phyloP scores from a whole-genome alignment of 2,888 invertebrate genomes.

The Chouioia cunea region DNA sequence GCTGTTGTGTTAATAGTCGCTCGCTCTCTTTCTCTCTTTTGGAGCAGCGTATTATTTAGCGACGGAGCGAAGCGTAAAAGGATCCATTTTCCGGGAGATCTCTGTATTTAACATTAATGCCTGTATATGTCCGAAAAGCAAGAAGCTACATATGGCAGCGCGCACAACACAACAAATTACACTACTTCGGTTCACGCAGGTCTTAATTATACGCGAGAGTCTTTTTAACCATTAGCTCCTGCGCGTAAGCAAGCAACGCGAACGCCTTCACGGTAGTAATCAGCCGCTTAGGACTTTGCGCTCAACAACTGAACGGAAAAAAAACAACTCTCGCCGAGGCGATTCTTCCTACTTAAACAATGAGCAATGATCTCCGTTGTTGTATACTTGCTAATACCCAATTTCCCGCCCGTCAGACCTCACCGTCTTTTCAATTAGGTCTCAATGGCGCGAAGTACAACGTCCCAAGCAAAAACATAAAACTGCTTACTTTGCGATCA shows the following conservation, averaged over 20 bases:
- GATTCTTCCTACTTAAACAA: slow-evolving; percentile 40
- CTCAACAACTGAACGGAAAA: slow-evolving; percentile 17
- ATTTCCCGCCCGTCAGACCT: slow-evolving; percentile 6
- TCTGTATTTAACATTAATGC: slow-evolving; percentile 39
- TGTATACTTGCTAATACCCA: background rate
- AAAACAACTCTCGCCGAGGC: background rate
- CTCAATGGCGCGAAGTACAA: background rate
- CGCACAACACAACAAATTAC: slow-evolving; percentile 43
- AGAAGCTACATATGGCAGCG: background rate
- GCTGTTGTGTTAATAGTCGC: slow-evolving; percentile 13
- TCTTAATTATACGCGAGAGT: slow-evolving; percentile 43
- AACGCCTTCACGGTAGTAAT: slow-evolving; percentile 33
- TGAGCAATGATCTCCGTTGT: slow-evolving; percentile 2
- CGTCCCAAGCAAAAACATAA: background rate
- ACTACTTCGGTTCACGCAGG: slow-evolving; percentile 38
- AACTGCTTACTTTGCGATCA: too few relatives aligned
- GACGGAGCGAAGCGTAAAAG: slow-evolving; percentile 35
- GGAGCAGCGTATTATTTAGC: slow-evolving; percentile 10
- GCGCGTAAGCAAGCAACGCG: background rate
- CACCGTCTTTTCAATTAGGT: slow-evolving; percentile 27
- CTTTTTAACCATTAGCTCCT: slow-evolving; percentile 39
- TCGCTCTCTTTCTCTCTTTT: background rate
- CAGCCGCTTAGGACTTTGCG: slow-evolving; percentile 24
- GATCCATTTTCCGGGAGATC: slow-evolving; percentile 38
- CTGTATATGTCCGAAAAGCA: slow-evolving; percentile 11